phyloP scores from a whole-genome alignment of 2,888 invertebrate species.

The Ennomos quercinarius region DNA sequence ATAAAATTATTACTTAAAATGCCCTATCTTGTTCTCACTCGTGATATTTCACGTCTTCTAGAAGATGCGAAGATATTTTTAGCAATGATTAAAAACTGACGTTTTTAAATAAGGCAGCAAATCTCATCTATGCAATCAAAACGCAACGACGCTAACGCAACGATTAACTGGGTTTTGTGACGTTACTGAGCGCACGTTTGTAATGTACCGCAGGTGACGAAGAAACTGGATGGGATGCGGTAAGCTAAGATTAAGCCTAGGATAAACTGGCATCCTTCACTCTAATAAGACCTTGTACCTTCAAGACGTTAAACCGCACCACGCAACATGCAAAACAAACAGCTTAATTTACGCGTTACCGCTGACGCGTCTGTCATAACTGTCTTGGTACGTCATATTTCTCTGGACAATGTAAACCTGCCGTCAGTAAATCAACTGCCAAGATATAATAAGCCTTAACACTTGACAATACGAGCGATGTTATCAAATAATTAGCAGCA shows the following conservation, averaged over 20 bases:
- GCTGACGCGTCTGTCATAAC: conserved; percentile 49
- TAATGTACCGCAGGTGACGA: conserved; percentile 1
- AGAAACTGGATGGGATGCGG: conserved; percentile 1
- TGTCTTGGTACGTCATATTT: conserved; percentile 51
- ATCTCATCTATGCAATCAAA: too few species aligned
- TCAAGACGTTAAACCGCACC: conserved; percentile 15
- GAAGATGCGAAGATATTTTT: too few species aligned
- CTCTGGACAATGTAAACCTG: conserved; percentile 32
- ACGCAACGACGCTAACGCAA: too few species aligned
- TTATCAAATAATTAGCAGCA: conserved; percentile 30
- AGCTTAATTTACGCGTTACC: conserved; percentile 36
- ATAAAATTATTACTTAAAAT: too few species aligned
- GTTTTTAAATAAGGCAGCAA: too few species aligned
- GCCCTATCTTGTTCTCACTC: too few species aligned
- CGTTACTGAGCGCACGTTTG: too few species aligned
- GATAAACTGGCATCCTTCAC: conserved; percentile 4
- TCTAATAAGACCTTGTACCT: conserved; percentile 15
- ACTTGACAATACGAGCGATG: conserved; percentile 12
- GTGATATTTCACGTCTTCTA: too few species aligned
- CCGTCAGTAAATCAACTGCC: conserved; percentile 11
- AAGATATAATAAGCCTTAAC: conserved; percentile 34
- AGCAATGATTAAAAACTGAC: too few species aligned
- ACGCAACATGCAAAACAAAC: conserved; percentile 31
- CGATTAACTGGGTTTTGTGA: too few species aligned
- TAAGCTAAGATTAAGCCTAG: conserved; percentile 15